These are phyloP conservation scores for Ryuthela nishihirai DNA, from an alignment of 2,888 invertebrate genomes.

Conservation along the genomic window DNA sequence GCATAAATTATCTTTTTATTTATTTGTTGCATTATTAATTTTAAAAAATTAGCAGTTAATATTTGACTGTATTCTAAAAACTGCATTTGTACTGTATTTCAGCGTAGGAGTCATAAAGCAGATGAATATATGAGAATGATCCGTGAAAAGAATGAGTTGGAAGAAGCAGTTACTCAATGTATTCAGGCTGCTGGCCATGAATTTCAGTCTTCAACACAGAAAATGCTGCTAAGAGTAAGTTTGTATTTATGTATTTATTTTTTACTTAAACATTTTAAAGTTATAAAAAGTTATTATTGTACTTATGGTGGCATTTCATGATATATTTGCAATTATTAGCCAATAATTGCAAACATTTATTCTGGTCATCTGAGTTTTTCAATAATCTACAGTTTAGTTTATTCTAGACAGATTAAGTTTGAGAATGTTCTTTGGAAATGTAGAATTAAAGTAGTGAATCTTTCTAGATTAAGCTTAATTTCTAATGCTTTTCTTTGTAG, in stretches of 20 bases:
- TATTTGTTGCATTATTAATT: neutral
- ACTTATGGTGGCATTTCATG: slow-evolving; percentile 41
- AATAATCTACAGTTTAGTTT: no score
- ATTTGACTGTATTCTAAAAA: neutral
- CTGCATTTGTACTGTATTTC: slow-evolving; percentile 28
- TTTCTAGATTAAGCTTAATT: no score
- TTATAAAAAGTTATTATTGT: slow-evolving; percentile 11
- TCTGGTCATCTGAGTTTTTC: neutral
- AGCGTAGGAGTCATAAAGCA: slow-evolving; percentile 83
- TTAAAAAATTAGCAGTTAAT: neutral
- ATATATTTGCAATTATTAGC: no score
- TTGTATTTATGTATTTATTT: no score
- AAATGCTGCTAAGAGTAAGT: slow-evolving; percentile 73
- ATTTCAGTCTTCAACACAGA: slow-evolving; percentile 76
- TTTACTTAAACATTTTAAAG: no score
- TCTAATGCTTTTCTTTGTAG: no score
- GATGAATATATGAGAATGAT: slow-evolving; percentile 91
- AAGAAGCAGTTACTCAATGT: slow-evolving; percentile 82
- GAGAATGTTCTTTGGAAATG: no score
- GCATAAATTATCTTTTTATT: neutral
- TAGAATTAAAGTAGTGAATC: no score
- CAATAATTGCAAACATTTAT: neutral
- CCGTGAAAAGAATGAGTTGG: slow-evolving; percentile 64
- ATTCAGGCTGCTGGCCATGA: slow-evolving; percentile 90
- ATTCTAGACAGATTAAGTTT: no score